Evolutionary conservation across 2,888 invertebrate species (phyloP).

Genomic region (Germaria angustata): DNA sequence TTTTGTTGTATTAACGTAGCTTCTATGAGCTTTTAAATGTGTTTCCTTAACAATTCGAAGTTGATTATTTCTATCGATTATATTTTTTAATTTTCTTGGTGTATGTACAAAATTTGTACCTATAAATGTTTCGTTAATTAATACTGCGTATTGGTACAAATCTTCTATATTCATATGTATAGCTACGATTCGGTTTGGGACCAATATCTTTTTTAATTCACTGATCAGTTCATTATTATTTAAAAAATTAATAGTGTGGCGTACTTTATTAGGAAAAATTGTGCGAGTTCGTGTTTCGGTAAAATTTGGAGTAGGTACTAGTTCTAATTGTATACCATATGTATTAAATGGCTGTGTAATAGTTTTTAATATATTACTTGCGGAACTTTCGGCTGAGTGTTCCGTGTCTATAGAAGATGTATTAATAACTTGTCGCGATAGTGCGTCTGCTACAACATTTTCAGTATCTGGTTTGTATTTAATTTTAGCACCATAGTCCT

Average conservation of each 20-base stretch:
- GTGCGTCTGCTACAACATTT: background rate
- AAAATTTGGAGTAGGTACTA: too few species aligned
- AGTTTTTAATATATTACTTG: too few species aligned
- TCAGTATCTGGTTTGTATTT: background rate
- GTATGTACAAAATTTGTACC: background rate
- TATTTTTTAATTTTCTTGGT: slow-evolving; percentile 10
- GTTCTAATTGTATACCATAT: background rate
- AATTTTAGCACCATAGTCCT: too few species aligned
- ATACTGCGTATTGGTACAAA: too few species aligned
- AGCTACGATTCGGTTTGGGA: too few species aligned
- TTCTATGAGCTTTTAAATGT: slow-evolving; percentile 10
- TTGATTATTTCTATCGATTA: background rate
- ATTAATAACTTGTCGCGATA: too few species aligned
- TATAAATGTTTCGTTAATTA: background rate
- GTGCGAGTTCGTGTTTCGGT: background rate
- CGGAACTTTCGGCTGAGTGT: too few species aligned
- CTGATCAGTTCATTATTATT: too few species aligned
- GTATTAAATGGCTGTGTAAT: background rate
- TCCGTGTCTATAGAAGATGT: too few species aligned
- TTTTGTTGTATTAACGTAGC: slow-evolving; percentile 6
- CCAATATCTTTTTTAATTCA: too few species aligned
- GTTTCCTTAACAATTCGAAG: background rate
- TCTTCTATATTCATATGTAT: too few species aligned
- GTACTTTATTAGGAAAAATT: background rate
- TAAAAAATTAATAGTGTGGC: too few species aligned